These are phyloP conservation scores for Tortricodes alternella DNA, from an alignment of 2,888 invertebrate genomes.

Conservation along the genomic window DNA sequence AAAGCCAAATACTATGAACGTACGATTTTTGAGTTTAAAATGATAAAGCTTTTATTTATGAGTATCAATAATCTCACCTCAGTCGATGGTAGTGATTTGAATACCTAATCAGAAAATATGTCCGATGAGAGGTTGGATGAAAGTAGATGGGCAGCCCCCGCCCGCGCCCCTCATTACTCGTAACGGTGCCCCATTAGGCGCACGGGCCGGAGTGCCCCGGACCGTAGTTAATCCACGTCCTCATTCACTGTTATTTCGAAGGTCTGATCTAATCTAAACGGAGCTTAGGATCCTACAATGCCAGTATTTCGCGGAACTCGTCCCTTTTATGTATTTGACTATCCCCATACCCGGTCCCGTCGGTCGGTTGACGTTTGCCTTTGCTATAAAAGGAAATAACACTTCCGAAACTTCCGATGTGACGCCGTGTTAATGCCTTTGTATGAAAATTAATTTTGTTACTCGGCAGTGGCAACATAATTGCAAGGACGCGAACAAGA, in stretches of 20 bases:
- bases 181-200: slow-evolving; percentile 80
- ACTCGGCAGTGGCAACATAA: slow-evolving; percentile 39
- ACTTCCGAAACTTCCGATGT: slow-evolving; percentile 70
- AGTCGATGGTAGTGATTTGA: slow-evolving; percentile 33
- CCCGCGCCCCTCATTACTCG: slow-evolving; percentile 77
- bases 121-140: slow-evolving; percentile 47
- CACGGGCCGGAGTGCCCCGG: slow-evolving; percentile 79
- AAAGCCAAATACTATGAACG: no score
- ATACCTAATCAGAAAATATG: slow-evolving; percentile 48
- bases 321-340: slow-evolving; percentile 80
- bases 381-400: slow-evolving; percentile 74
- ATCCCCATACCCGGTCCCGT: slow-evolving; percentile 63
- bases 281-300: slow-evolving; percentile 80
- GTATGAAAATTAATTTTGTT: slow-evolving; percentile 65
- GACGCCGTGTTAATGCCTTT: slow-evolving; percentile 61
- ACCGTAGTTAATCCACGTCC: slow-evolving; percentile 83
- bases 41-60: slow-evolving; percentile 17
- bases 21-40: no score
- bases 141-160: slow-evolving; percentile 52
- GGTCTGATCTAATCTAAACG: slow-evolving; percentile 83
- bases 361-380: slow-evolving; percentile 68
- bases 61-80: not conserved
- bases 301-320: slow-evolving; percentile 78
- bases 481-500: slow-evolving; percentile 33
- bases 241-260: slow-evolving; percentile 83